These are phyloP conservation scores for Equus quagga DNA, from an alignment of 2,113 vertebrate species.

Conservation along the genomic window DNA sequence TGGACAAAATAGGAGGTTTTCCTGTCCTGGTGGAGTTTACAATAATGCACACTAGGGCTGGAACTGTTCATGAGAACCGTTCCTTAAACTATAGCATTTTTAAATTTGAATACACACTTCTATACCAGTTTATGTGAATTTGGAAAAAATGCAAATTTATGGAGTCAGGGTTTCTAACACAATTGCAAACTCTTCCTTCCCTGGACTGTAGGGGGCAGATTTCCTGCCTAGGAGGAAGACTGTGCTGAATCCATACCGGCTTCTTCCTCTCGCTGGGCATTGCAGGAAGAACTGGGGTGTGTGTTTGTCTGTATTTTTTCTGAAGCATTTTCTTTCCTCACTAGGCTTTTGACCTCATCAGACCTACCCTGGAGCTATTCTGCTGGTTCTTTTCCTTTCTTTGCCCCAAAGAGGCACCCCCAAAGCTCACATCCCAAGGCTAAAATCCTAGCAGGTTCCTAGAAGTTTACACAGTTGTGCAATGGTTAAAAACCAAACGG, in stretches of 20 bases:
- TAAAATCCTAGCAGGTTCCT: background rate
- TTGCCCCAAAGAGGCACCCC: background rate
- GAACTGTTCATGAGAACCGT: background rate
- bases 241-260: background rate
- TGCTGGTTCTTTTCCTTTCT: background rate
- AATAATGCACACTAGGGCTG: background rate
- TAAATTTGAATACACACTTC: background rate
- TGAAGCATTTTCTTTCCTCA: slow-evolving; percentile 42
- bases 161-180: background rate
- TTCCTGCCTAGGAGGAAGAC: background rate
- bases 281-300: background rate
- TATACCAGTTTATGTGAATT: background rate
- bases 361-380: background rate
- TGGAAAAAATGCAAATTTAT: background rate
- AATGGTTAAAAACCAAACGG: slow-evolving; percentile 49
- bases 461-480: background rate
- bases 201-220: background rate
- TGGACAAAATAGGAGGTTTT: background rate
- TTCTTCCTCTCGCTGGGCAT: background rate
- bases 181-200: background rate
- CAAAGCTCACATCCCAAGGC: background rate
- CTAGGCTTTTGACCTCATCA: background rate
- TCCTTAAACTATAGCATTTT: background rate
- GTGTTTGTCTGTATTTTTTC: background rate
- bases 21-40: background rate